Evolutionary conservation across 2,113 vertebrate species (phyloP).

Genomic region (Grus americana): DNA sequence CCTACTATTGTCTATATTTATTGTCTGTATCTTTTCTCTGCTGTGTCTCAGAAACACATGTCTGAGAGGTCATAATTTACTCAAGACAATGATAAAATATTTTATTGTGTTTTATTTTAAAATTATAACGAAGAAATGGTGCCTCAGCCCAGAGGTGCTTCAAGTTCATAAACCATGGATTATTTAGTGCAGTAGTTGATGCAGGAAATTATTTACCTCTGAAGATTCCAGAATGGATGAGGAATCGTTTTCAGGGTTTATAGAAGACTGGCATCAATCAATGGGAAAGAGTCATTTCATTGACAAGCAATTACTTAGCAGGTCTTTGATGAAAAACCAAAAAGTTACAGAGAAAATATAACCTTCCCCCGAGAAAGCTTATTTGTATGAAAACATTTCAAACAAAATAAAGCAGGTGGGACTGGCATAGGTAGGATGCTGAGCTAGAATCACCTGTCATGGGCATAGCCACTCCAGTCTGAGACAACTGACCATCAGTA

Average conservation of each 20-base stretch:
- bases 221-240: not conserved
- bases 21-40: not conserved
- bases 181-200: not conserved
- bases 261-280: not conserved
- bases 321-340: not conserved
- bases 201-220: not conserved
- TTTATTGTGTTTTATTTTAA: not conserved
- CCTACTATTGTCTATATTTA: not conserved
- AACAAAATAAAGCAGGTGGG: not conserved
- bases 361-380: not conserved
- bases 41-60: not conserved
- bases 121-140: not conserved
- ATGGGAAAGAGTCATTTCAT: not conserved
- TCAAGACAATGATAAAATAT: not conserved
- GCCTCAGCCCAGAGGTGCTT: not conserved
- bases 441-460: not conserved
- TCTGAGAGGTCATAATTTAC: not conserved
- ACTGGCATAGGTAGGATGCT: not conserved
- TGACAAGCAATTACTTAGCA: not conserved
- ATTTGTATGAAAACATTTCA: not conserved
- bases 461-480: not conserved
- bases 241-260: not conserved
- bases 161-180: not conserved
- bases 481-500: not conserved
- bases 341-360: not conserved